A percentile compares a stretch with the other conserved stretches of the same genome.
These are phyloP conservation scores for Clinocottus analis DNA, from an alignment of 2,113 vertebrate genomes.

Conservation along the genomic window DNA sequence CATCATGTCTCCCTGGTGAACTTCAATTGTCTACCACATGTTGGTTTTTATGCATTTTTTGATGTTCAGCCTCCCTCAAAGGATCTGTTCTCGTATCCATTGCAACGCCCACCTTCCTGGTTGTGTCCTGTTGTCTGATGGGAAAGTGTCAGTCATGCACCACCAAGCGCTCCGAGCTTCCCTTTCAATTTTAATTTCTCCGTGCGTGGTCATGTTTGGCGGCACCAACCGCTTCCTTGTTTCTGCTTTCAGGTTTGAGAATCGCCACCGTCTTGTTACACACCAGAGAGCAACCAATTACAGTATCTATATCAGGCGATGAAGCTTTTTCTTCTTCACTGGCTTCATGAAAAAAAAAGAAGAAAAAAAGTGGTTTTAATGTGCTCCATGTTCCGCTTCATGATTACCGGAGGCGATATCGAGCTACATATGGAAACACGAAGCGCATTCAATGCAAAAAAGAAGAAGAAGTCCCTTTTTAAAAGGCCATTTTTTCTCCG, in stretches of 20 bases:
- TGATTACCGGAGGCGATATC: slow-evolving; percentile 39
- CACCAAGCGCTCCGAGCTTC: slow-evolving; percentile 5
- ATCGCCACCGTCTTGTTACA: slow-evolving; percentile 41
- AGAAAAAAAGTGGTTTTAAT: slow-evolving; percentile 19
- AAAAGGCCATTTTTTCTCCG: slow-evolving; percentile 5
- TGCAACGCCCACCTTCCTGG: neutral
- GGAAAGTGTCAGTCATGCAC: neutral
- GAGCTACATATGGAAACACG: slow-evolving; percentile 3
- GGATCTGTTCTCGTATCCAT: slow-evolving; percentile 5
- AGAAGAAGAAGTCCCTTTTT: slow-evolving; percentile 10
- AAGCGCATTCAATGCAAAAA: neutral
- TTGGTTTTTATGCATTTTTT: slow-evolving; percentile 18
- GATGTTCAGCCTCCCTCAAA: neutral
- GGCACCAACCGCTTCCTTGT: slow-evolving; percentile 15
- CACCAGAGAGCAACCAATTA: slow-evolving; percentile 60
- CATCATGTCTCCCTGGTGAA: neutral
- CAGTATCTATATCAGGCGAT: slow-evolving; percentile 41
- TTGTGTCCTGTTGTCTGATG: neutral
- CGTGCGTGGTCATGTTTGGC: slow-evolving; percentile 25
- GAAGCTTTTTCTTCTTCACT: slow-evolving; percentile 35
- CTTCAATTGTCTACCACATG: neutral
- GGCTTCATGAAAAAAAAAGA: slow-evolving; percentile 12
- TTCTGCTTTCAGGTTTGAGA: slow-evolving; percentile 23
- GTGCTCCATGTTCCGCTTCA: slow-evolving; percentile 24
- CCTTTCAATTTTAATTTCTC: slow-evolving; percentile 52